Evolutionary conservation across 2,113 vertebrate genomes (phyloP), one percentile per base, ranked within the genome.

Genomic region (Oceanites oceanicus): DNA sequence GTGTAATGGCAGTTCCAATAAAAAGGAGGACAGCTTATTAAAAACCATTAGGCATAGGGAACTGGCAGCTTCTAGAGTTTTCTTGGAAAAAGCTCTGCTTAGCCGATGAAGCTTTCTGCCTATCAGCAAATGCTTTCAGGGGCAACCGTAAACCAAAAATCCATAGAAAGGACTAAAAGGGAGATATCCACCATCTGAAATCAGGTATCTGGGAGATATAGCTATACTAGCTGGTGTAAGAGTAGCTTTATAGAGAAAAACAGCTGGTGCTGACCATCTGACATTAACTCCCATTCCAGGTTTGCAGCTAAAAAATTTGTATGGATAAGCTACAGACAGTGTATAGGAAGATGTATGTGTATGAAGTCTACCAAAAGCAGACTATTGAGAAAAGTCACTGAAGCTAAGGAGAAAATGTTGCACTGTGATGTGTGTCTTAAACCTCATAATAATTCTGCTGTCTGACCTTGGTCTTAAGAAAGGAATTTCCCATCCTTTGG

Each of bases 211-310:
- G 67, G 36, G 11, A 75, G 20, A 44, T 67, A 58, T 25, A 76
- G 23, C 14, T 75, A 10, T 40, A 38, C 5, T 32, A 30, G 11
- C 2, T 72, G 23, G 8, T 1, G 1, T 61, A 63, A 93, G 22
- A 53, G 15, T n/a, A 38, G 38, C 45, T 65, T 75, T 42, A 11
- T 50, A 71, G 29, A 58, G 17, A 42, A 84, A 84, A 81, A 44
- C 4, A 40, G 9, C 15, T 53, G 12, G 3, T 84, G 23, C 15
- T 90, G 22, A 52, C 40, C 34, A 40, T 18, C 9, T 90, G 58
- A 53, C 13, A 34, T 27, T 5, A 42, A n/a, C 15, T 76, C 4
- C 19, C 13, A 44, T 63, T 5, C 8, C 15, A 0, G 0, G 5
- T 76, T 71, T 74, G 19, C 14, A 82, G 29, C 13, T 62, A 14